Base-by-base conservation (phyloP, 2,888 invertebrate species). In the Pycnomerus fuliginosus region DNA sequence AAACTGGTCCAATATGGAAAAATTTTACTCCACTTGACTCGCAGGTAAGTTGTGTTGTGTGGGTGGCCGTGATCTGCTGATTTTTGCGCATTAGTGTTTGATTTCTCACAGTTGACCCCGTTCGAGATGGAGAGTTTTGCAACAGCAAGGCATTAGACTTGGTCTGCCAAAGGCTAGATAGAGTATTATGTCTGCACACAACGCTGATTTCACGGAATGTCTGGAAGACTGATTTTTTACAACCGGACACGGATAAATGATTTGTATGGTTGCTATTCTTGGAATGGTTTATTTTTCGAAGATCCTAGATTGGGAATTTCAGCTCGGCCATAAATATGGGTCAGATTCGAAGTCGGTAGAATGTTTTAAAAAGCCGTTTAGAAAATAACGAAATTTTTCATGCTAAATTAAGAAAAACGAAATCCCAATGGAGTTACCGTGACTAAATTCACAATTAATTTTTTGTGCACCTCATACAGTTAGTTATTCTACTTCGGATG, bases 31-130 rank as follows among this genome's bases (percentile, higher is more conserved):
- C n/a, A n/a, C n/a, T n/a, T n/a, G n/a, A n/a, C n/a, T n/a, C n/a
- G n/a, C n/a, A n/a, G n/a, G n/a, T n/a, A n/a, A n/a, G n/a, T n/a
- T 36, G 17, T 29, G 23, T 30, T 48, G 64, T 60, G 66, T 66
- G 64, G 65, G 65, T 65, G 66, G 61, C 61, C 65, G 48, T 64
- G 64, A 65, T 62, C 60, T 56, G 52, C 52, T 42, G 38, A 44
- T 48, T 52, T 52, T 48, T 56, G 51, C 61, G 59, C 61, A 58
- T 65, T 63, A 55, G 48, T 60, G 60, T 64, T 64, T 63, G 67
- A 65, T 65, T 67, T 66, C 66, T 61, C 63, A 59, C 59, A 61
- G 63, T 56, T 65, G 65, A 66, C 66, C 65, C 62, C 65, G 61
- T 63, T 67, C 49, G 60, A 58, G 58, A 62, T 55, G 54, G 60